Conservation (phyloP, 1,140 invertebrate genomes). For the Myzus persicae region DNA sequence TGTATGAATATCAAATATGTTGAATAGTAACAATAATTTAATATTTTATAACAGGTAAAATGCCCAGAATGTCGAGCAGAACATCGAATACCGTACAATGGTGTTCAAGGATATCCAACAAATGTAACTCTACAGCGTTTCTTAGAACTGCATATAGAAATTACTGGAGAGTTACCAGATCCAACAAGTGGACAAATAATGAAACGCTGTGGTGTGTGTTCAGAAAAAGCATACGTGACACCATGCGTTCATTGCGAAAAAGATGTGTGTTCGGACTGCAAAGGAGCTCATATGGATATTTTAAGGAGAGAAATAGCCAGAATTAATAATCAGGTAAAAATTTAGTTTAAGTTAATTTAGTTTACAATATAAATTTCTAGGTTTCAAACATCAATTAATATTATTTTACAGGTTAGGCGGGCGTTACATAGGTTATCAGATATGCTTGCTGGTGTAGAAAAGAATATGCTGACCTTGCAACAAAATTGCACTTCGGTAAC, state of each 20-base stretch:
- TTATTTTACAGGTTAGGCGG: constrained; percentile 72
- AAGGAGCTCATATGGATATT: constrained; percentile 95
- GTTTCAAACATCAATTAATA: background rate
- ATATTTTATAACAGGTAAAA: constrained; percentile 77
- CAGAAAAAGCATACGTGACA: constrained; percentile 90
- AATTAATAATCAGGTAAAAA: constrained; percentile 86
- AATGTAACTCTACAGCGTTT: constrained; percentile 96
- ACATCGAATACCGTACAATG: constrained; percentile 95
- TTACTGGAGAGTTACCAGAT: constrained; percentile 88
- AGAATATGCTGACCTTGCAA: constrained; percentile 83
- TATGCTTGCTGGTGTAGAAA: constrained; percentile 81
- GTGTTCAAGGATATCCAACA: constrained; percentile 93
- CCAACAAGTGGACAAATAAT: constrained; percentile 85
- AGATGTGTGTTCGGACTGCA: constrained; percentile 89
- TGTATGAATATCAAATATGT: background rate
- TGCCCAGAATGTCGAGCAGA: constrained; percentile 99
- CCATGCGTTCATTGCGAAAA: constrained; percentile 94
- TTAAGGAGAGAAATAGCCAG: constrained; percentile 90
- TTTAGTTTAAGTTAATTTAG: background rate
- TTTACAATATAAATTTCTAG: background rate
- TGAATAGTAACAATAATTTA: background rate
- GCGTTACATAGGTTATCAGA: constrained; percentile 87
- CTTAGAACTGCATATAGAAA: constrained; percentile 92
- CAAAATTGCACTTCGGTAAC: constrained; percentile 83
- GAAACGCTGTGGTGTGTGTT: constrained; percentile 89